Evolutionary conservation across 2,797 vertebrate species (phyloP).

Genomic region (Limnodromus scolopaceus): DNA sequence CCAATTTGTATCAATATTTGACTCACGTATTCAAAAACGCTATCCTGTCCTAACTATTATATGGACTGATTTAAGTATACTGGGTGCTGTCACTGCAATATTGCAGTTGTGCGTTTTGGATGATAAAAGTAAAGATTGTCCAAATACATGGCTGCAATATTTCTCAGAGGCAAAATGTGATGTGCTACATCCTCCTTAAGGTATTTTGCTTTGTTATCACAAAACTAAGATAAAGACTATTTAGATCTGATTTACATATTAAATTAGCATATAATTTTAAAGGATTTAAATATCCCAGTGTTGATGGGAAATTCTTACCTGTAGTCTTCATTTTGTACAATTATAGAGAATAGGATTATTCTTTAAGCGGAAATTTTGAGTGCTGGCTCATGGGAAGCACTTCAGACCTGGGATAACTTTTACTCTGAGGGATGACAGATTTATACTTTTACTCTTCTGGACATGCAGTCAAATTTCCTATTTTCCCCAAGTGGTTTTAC

Average conservation of each 20-base stretch:
- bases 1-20: slow-evolving; percentile 8
- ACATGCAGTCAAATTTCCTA: background rate
- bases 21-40: background rate
- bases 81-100: background rate
- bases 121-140: background rate
- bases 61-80: background rate
- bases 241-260: background rate
- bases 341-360: background rate
- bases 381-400: background rate
- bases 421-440: background rate
- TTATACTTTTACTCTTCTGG: background rate
- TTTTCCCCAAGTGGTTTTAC: background rate
- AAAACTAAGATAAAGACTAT: background rate
- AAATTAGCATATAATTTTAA: background rate
- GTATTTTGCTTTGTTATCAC: background rate
- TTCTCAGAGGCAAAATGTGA: background rate
- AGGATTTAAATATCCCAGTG: background rate
- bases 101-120: background rate
- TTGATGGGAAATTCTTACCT: background rate
- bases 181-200: background rate
- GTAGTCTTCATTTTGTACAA: background rate
- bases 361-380: background rate
- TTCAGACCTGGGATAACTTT: background rate
- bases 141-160: background rate
- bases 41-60: background rate